Conservation (phyloP, 2,797 vertebrate species). For the Selene dorsalis region DNA sequence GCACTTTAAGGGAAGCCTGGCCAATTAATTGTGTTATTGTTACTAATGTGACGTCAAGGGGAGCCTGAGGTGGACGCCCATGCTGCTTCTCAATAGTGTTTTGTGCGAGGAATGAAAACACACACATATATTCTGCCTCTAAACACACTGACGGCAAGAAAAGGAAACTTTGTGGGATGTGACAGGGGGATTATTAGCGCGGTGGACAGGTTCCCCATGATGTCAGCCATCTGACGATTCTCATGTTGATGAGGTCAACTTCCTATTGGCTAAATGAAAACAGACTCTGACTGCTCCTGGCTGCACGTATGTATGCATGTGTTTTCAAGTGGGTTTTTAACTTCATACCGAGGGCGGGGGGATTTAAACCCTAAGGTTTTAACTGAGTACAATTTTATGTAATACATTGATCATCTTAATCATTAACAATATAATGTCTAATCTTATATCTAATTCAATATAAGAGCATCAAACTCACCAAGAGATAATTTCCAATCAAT, state of each 20-base stretch:
- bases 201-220: constrained; percentile 57
- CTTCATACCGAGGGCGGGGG: constrained; percentile 13
- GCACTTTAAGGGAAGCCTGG: constrained; percentile 22
- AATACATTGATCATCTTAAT: not conserved
- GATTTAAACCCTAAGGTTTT: not conserved
- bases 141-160: constrained; percentile 38
- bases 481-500: not conserved
- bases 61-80: constrained; percentile 41
- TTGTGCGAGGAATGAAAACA: constrained; percentile 58
- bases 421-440: not conserved
- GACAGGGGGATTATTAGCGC: constrained; percentile 51
- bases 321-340: constrained; percentile 31
- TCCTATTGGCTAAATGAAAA: constrained; percentile 68
- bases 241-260: constrained; percentile 77
- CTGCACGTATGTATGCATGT: not conserved
- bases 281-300: constrained; percentile 47
- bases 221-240: constrained; percentile 66
- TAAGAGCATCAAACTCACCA: not conserved
- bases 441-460: not conserved
- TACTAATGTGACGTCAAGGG: constrained; percentile 58
- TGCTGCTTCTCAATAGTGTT: constrained; percentile 58
- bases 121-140: constrained; percentile 33
- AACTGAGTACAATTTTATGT: constrained; percentile 8
- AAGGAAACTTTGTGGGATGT: constrained; percentile 58
- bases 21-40: constrained; percentile 59